Evolutionary conservation across 2,797 vertebrate genomes (phyloP), one percentile per base, ranked within the genome.

Genomic region (Pangasius macronema): DNA sequence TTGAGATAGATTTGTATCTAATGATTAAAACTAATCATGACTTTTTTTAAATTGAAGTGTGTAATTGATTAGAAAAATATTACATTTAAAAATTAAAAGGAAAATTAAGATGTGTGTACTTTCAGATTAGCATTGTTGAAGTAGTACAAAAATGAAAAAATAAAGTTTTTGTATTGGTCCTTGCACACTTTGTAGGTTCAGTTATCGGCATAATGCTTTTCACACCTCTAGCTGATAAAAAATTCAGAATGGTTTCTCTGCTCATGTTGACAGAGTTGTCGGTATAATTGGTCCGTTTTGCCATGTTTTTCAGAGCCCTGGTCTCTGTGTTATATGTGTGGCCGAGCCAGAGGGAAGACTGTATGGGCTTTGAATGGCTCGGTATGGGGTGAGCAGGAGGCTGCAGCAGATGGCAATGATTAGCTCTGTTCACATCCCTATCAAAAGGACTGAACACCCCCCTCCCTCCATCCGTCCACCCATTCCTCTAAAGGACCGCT

Each of bases 371-470:
- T 94, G 93, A 96, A 94, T 93, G 93, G 93, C 93, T 91, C 94
- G 89, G 93, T 84, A 92, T 94, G 94, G 94, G 94, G 94, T 94
- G 90, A 90, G 91, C 92, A 89, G 93, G 93, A 92, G 93, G 93
- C 91, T 92, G 94, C 94, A 94, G 93, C 95, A 95, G 95, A 96
- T 96, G 95, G 94, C 94, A 91, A 93, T 93, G 93, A 95, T 95
- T 95, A 94, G 95, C 94, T 92, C 87, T 88, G 89, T 89, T 92
- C 91, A 92, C 92, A 92, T 90, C 92, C 88, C 88, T 92, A 89
- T 91, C 88, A 90, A 91, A 89, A 90, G 88, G 84, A 59, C 55
- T 91, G 92, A 83, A 92, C 90, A 53, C 85, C 86, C 87, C 87
- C n/a, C 87, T 67, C 73, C 92, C 75, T 80, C n/a, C 6, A 46